Percentiles rank a stretch among this genome's conserved stretches.
Conservation (phyloP, 2,888 invertebrate genomes). For the Mythimna lalbum region DNA sequence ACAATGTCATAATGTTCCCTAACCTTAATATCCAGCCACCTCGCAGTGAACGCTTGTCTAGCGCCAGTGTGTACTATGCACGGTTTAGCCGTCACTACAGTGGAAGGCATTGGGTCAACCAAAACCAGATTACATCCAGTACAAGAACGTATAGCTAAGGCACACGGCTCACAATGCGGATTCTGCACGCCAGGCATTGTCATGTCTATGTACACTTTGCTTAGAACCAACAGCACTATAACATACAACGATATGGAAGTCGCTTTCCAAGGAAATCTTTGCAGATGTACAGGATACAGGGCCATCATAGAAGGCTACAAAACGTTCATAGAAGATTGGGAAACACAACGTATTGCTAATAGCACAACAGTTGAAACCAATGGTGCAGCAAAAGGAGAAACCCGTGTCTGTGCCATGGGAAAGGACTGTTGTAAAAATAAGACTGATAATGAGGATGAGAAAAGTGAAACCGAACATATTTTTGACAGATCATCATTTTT, state of each 20-base stretch:
- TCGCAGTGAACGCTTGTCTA: constrained; percentile 95
- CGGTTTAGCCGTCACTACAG: constrained; percentile 95
- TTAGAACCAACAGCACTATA: constrained; percentile 89
- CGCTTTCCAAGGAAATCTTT: constrained; percentile 94
- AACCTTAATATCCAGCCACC: constrained; percentile 89
- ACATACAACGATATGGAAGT: constrained; percentile 92
- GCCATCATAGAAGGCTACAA: constrained; percentile 96
- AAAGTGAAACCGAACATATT: constrained; percentile 88
- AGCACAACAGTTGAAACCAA: constrained; percentile 65
- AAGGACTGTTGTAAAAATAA: constrained; percentile 92
- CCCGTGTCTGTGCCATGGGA: constrained; percentile 90
- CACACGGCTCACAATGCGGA: constrained; percentile 97
- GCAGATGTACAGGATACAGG: constrained; percentile 96
- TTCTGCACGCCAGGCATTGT: constrained; percentile 97
- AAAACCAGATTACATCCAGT: constrained; percentile 94
- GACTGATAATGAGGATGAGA: constrained; percentile 74
- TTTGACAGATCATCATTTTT: constrained; percentile 92
- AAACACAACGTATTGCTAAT: constrained; percentile 83
- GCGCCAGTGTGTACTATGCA: constrained; percentile 95
- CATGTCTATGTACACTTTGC: constrained; percentile 97
- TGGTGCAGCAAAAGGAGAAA: constrained; percentile 58
- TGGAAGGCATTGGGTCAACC: constrained; percentile 96
- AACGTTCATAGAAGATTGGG: constrained; percentile 94
- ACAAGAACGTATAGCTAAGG: constrained; percentile 95
- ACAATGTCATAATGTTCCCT: constrained; percentile 49